Conservation (phyloP, 2,113 vertebrate species). For the Galemys pyrenaicus region DNA sequence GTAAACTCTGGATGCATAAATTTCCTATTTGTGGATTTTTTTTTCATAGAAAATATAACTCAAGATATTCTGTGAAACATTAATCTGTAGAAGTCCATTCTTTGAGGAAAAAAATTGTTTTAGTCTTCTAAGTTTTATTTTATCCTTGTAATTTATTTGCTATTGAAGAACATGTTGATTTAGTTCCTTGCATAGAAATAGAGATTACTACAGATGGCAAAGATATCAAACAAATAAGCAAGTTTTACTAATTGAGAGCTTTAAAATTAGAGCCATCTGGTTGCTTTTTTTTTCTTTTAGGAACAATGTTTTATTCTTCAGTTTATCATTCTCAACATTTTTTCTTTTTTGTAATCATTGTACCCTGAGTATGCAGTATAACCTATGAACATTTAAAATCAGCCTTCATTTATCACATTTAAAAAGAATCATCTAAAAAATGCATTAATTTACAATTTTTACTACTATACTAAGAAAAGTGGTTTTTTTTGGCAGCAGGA, state of each 20-base stretch:
- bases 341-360: neutral
- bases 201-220: neutral
- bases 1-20: neutral
- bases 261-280: neutral
- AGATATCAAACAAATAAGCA: neutral
- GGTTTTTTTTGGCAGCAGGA: neutral
- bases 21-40: neutral
- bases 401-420: neutral
- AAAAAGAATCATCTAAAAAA: neutral
- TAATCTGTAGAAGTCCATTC: neutral
- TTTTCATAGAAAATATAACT: neutral
- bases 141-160: constrained; percentile 10
- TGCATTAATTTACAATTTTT: neutral
- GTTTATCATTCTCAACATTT: neutral
- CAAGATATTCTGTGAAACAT: neutral
- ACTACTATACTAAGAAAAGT: neutral
- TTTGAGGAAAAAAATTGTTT: neutral
- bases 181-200: neutral
- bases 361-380: neutral
- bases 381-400: neutral
- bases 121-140: neutral
- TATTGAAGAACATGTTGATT: neutral
- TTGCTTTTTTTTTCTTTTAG: neutral
- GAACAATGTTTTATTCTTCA: neutral
- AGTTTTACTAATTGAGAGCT: neutral